Conservation (phyloP, 2,797 vertebrate species). For the Mastacembelus armatus region DNA sequence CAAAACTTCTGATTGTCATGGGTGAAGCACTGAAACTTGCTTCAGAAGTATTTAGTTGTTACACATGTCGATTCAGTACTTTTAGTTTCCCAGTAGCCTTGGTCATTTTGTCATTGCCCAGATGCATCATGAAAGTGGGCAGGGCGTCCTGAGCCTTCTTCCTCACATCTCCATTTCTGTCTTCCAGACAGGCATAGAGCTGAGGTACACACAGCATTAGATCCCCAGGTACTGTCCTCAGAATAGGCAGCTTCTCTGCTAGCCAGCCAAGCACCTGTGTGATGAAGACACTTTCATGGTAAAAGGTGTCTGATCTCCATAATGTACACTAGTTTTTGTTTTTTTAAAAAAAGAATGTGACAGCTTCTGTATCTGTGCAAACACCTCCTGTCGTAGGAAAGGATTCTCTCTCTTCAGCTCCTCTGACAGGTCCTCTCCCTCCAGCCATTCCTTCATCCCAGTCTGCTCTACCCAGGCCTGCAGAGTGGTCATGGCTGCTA, state of each 20-base stretch:
- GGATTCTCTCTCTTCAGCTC: slow-evolving; percentile 97
- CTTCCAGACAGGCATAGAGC: slow-evolving; percentile 93
- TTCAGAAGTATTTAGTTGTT: too few species aligned
- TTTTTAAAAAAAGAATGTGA: too few species aligned
- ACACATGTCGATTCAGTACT: too few species aligned
- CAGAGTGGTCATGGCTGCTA: slow-evolving; percentile 90
- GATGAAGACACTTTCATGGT: not conserved
- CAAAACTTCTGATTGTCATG: too few species aligned
- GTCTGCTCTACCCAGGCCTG: slow-evolving; percentile 97
- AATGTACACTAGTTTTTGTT: too few species aligned
- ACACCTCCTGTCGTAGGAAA: slow-evolving; percentile 95
- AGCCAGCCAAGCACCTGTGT: slow-evolving; percentile 93
- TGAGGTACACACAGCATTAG: slow-evolving; percentile 90
- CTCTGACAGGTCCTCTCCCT: slow-evolving; percentile 96
- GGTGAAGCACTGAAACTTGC: not conserved
- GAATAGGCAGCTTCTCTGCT: slow-evolving; percentile 91
- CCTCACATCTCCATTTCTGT: slow-evolving; percentile 95
- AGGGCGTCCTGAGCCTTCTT: slow-evolving; percentile 97
- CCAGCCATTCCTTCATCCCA: slow-evolving; percentile 98
- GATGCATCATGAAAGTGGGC: slow-evolving; percentile 98
- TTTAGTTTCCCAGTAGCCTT: slow-evolving; percentile 95
- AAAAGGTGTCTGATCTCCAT: not conserved
- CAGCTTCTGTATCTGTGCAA: not conserved
- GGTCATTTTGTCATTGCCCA: slow-evolving; percentile 95
- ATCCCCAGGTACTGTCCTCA: slow-evolving; percentile 90